Conservation (phyloP, 2,113 vertebrate species). For the Elgaria multicarinata region DNA sequence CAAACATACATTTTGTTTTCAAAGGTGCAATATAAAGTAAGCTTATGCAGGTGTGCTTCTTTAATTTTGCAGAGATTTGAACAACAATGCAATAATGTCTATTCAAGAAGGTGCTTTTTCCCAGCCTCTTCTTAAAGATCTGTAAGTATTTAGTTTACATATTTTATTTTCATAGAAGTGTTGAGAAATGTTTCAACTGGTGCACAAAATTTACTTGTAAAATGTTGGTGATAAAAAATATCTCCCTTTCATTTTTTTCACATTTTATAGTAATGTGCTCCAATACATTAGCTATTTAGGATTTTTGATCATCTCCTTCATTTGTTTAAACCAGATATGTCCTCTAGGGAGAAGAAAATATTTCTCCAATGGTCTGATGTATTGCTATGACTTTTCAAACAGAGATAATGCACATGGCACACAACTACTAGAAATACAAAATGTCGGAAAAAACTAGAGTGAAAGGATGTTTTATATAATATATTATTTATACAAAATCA, state of each 20-base stretch:
- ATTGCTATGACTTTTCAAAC: neutral
- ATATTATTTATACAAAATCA: too few relatives aligned
- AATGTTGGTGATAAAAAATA: neutral
- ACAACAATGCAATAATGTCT: conserved; percentile 85
- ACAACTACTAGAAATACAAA: too few relatives aligned
- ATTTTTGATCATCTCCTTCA: neutral
- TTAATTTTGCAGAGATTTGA: conserved; percentile 81
- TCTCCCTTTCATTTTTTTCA: neutral
- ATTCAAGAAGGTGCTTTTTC: conserved; percentile 84
- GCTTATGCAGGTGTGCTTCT: neutral
- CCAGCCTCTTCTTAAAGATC: conserved; percentile 79
- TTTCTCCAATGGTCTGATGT: neutral
- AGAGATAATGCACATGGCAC: too few relatives aligned
- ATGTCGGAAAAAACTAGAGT: too few relatives aligned
- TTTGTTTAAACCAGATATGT: neutral
- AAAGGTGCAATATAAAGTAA: neutral
- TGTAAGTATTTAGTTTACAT: conserved; percentile 76
- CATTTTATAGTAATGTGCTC: neutral
- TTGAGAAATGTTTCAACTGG: neutral
- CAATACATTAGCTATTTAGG: neutral
- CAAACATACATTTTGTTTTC: neutral
- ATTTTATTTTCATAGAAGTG: neutral
- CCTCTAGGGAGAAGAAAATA: neutral
- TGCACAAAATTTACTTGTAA: neutral
- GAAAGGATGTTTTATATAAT: too few relatives aligned